Evolutionary conservation across 2,797 vertebrate genomes (phyloP).

Genomic region (Premnoplex brunnescens): DNA sequence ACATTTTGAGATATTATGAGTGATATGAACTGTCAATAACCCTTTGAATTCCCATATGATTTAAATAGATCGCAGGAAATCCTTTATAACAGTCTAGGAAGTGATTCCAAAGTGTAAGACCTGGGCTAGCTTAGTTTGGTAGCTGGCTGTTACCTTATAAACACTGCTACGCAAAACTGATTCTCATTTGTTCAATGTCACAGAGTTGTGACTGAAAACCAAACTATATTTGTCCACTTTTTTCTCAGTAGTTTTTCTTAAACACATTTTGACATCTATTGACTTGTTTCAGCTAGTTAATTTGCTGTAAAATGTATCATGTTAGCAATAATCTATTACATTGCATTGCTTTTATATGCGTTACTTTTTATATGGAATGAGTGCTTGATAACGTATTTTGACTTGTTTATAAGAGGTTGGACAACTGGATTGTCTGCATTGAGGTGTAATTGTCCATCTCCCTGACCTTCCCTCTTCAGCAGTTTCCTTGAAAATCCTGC

Average conservation of each 20-base stretch:
- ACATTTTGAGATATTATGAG: not conserved
- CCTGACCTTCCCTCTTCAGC: not conserved
- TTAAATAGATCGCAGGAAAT: not conserved
- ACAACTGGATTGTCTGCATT: not conserved
- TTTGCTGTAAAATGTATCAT: not conserved
- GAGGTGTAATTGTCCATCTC: not conserved
- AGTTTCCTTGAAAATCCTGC: not conserved
- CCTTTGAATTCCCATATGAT: not conserved
- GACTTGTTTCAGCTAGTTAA: not conserved
- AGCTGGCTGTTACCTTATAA: not conserved
- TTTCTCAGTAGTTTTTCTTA: not conserved
- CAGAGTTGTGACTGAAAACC: not conserved
- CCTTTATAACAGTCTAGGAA: not conserved
- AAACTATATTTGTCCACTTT: not conserved
- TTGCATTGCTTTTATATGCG: not conserved
- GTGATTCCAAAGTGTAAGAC: not conserved
- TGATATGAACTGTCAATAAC: not conserved
- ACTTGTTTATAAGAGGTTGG: not conserved
- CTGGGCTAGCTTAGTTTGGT: not conserved
- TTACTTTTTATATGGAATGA: not conserved
- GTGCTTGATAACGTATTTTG: not conserved
- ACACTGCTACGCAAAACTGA: not conserved
- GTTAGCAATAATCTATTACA: not conserved
- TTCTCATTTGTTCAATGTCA: too few species aligned
- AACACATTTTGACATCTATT: not conserved